Evolutionary conservation across 2,888 invertebrate species (phyloP), one percentile per base, ranked within the genome.

Genomic region (Temnothorax rugatulus): DNA sequence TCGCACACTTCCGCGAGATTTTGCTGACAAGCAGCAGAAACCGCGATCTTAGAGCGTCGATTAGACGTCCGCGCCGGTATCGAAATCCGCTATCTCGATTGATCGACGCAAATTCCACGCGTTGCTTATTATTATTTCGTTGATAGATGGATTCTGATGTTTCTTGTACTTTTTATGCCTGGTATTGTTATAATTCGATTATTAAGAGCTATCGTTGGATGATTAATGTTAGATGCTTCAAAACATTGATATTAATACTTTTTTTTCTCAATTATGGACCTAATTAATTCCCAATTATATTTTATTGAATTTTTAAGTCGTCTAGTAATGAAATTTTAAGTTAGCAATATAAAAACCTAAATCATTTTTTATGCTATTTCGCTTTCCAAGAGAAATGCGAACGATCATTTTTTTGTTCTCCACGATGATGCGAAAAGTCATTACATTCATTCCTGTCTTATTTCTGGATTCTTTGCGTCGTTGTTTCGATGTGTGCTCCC

Each of bases 31-130:
- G 57, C 21, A 18, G 9, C 44, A 66, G 75, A 50, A 84, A 68
- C 63, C 44, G 52, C 71, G 63, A 29, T 63, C 81, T 73, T 75
- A 25, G 69, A 61, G 74, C 63, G 76, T 85, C 83, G 83, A 85
- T 87, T 85, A 81, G 79, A 75, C 57, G 54, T 76, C 34, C 13
- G 61, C 52, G 29, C 29, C 29, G 41, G 2, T n/a, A 29, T 29
- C 29, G 29, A 4, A 50, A 66, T 52, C 9, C n/a, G n/a, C 25
- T 38, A 21, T 34, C 15, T 21, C 13, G 77, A 69, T 68, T 15
- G 44, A 21, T 3, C 7, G n/a, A 59, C 8, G 44, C 29, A 57
- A 57, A 69, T 59, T 79, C 21, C 34, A 9, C 25, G 25, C 21
- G 21, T 34, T 34, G 34, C 34, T 34, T 79, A 34, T 44, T 68